Percentiles rank a stretch among this genome's conserved stretches.
These are phyloP conservation scores for Sisyra nigra DNA, from an alignment of 2,888 invertebrate genomes.

Conservation along the genomic window DNA sequence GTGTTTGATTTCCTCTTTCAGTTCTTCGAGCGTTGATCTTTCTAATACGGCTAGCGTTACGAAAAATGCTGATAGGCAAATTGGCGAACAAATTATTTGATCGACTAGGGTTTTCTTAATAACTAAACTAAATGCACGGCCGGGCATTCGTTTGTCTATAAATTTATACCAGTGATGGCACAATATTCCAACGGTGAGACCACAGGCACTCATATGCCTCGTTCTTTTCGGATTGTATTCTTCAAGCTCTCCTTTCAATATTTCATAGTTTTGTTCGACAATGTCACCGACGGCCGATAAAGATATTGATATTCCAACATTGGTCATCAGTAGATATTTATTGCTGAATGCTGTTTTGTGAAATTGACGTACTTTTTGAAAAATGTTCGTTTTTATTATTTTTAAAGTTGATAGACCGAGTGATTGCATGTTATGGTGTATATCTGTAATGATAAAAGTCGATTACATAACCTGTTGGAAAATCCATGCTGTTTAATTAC, in stretches of 20 bases:
- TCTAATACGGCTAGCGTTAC: conserved; percentile 58
- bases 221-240: conserved; percentile 45
- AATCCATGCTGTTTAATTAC: not conserved
- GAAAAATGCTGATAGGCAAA: conserved; percentile 64
- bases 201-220: conserved; percentile 60
- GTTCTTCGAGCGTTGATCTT: conserved; percentile 37
- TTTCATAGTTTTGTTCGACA: conserved; percentile 67
- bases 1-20: conserved; percentile 46
- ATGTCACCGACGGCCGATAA: conserved; percentile 67
- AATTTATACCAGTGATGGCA: conserved; percentile 78
- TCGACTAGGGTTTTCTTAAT: conserved; percentile 67
- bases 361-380: conserved; percentile 19
- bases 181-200: conserved; percentile 51
- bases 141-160: conserved; percentile 56
- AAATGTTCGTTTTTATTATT: conserved; percentile 10
- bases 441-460: not conserved
- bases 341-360: conserved; percentile 32
- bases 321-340: conserved; percentile 61
- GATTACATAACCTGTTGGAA: not conserved
- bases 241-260: conserved; percentile 34
- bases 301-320: conserved; percentile 56
- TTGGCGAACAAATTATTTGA: conserved; percentile 69
- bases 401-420: not conserved
- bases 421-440: conserved; percentile 2
- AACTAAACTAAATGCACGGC: conserved; percentile 44